Evolutionary conservation across 2,113 vertebrate species (phyloP), one percentile per base, ranked within the genome.

Genomic region (Mesitornis unicolor): DNA sequence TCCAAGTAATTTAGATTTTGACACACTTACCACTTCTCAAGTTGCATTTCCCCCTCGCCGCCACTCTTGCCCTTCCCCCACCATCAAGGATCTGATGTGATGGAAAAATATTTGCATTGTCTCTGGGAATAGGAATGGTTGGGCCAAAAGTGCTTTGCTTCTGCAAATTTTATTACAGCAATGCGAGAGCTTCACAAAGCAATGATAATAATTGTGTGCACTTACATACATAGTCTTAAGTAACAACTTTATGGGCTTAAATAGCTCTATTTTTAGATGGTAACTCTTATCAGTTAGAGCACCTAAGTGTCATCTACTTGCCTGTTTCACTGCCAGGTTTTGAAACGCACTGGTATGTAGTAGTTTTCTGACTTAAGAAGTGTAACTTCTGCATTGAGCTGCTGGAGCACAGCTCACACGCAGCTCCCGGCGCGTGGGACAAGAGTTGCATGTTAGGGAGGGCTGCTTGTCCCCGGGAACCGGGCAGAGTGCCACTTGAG

Each of bases 71-170:
- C 80, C 77, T 92, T 87, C 94, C 96, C 95, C 84, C 90, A 68
- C 38, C 22, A 13, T 22, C 43, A 70, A 24, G 83, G 78, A 48
- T 64, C 84, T 65, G 92, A 79, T 84, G 84, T 19, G 91, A 93
- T 96, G 95, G 84, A 94, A 95, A 97, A 95, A 94, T 73, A 81
- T 84, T 43, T 38, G 89, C 70, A 70, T 97, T 96, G 91, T 97
- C 69, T 69, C 60, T 77, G 70, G 83, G 78, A 93, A 57, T n/a
- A 35, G 65, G 7, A 63, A 28, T 31, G 53, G 36, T 65, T 29
- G 56, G 89, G 78, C 71, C 83, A 10, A 47, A 78, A 84, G 64
- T 36, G 53, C 56, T 70, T 48, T 43, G 21, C 65, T 77, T 26
- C 48, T 74, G 42, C 0, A 0, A 9, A 12, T 91, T 76, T 84